A percentile compares a stretch with the other conserved stretches of the same genome.
These are phyloP conservation scores for Noctua fimbriata DNA, from an alignment of 2,888 invertebrate genomes.

Conservation along the genomic window DNA sequence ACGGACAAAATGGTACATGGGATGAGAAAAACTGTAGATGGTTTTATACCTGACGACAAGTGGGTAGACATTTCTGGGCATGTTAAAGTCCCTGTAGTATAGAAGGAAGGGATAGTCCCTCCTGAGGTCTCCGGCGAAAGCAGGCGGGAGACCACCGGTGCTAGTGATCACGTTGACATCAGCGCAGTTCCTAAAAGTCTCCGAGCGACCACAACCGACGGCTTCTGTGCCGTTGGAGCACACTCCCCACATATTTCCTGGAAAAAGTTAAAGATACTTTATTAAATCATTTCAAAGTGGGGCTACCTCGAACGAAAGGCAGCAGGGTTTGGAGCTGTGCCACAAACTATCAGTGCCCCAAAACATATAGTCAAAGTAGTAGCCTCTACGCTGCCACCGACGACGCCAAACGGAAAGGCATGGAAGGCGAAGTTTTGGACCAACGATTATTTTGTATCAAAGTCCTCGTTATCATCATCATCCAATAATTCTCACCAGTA, in stretches of 20 bases:
- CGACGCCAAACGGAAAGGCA: not conserved
- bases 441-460: not conserved
- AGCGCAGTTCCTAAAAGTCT: conserved; percentile 97
- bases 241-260: conserved; percentile 97
- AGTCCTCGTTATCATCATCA: not conserved
- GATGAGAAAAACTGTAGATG: conserved; percentile 25
- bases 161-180: conserved; percentile 95
- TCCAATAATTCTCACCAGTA: conserved; percentile 90
- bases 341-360: not conserved
- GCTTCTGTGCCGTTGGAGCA: conserved; percentile 96
- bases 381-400: not conserved
- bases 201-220: conserved; percentile 97
- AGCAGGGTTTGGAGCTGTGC: not conserved
- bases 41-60: conserved; percentile 92
- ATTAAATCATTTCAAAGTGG: not conserved
- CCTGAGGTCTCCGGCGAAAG: conserved; percentile 91
- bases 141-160: conserved; percentile 93
- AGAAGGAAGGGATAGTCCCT: conserved; percentile 93
- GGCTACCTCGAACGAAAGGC: not conserved
- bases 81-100: conserved; percentile 93
- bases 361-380: conserved; percentile 2
- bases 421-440: not conserved
- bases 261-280: not conserved
- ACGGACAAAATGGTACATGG: conserved; percentile 53
- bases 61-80: conserved; percentile 93